phyloP scores from a whole-genome alignment of 1,140 invertebrate species.

The Macrobrachium nipponense region DNA sequence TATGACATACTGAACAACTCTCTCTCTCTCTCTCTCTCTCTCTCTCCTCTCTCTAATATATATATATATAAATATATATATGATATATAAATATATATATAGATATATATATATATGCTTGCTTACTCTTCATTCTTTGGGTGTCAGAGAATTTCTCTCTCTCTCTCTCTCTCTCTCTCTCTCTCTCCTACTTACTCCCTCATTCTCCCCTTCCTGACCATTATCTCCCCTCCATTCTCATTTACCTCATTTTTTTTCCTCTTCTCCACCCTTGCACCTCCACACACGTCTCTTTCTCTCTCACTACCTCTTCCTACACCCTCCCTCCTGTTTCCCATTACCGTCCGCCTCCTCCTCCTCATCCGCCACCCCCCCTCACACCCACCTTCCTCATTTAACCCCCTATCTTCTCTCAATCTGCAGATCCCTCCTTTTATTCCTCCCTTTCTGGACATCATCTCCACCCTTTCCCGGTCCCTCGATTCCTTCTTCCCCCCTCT shows the following conservation, averaged over 20 bases:
- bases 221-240: constrained; percentile 11
- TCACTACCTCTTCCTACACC: no score
- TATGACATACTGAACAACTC: no score
- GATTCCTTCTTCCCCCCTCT: neutral
- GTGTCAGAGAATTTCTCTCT: neutral
- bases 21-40: no score
- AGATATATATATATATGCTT: no score
- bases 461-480: constrained; percentile 2
- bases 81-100: no score
- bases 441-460: constrained; percentile 25
- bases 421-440: constrained; percentile 14
- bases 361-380: no score
- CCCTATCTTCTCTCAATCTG: neutral
- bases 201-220: constrained; percentile 3
- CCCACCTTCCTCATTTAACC: no score
- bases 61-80: no score
- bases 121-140: no score
- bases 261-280: neutral
- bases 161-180: neutral
- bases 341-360: no score
- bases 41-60: no score
- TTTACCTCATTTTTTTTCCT: neutral
- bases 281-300: neutral
- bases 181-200: neutral
- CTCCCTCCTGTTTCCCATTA: no score